Evolutionary conservation across 2,797 vertebrate genomes (phyloP).

Genomic region (Acipenser ruthenus): DNA sequence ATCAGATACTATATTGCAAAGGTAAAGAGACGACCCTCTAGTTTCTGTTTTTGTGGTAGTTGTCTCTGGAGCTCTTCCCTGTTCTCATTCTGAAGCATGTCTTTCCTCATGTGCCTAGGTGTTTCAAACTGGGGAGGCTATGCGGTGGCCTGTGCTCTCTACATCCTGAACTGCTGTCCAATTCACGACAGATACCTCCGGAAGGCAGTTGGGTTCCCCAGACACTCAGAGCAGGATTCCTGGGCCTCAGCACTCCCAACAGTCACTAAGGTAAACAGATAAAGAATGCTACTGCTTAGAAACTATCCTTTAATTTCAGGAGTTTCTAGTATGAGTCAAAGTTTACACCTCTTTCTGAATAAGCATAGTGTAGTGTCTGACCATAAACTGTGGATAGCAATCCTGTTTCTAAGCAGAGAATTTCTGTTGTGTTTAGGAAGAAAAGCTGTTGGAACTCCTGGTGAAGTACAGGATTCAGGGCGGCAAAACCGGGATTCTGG

Average conservation of each 20-base stretch:
- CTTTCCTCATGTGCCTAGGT: slow-evolving; percentile 41
- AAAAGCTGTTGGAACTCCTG: slow-evolving; percentile 60
- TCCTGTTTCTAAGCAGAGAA: accelerated
- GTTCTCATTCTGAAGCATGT: no score
- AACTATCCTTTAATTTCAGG: no score
- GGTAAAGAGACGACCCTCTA: no score
- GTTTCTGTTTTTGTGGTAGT: no score
- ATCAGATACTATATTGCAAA: background rate
- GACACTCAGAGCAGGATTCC: no score
- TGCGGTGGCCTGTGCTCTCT: slow-evolving; percentile 73
- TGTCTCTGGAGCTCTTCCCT: no score
- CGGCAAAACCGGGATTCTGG: slow-evolving; percentile 64
- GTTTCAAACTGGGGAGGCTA: slow-evolving; percentile 89
- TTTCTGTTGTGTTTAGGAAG: slow-evolving; percentile 55
- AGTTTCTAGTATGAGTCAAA: no score
- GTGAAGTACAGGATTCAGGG: slow-evolving; percentile 59
- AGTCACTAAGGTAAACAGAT: slow-evolving; percentile 59
- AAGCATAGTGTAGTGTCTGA: accelerated
- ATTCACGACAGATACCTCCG: slow-evolving; percentile 61
- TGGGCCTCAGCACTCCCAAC: slow-evolving; percentile 64
- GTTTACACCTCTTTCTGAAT: background rate
- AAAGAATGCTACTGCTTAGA: no score
- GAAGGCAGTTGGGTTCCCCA: slow-evolving; percentile 47
- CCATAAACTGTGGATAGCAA: background rate
- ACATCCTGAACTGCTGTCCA: slow-evolving; percentile 62